Base-by-base conservation (phyloP, 2,888 invertebrate genomes). In the Orchesellides sinensis region DNA sequence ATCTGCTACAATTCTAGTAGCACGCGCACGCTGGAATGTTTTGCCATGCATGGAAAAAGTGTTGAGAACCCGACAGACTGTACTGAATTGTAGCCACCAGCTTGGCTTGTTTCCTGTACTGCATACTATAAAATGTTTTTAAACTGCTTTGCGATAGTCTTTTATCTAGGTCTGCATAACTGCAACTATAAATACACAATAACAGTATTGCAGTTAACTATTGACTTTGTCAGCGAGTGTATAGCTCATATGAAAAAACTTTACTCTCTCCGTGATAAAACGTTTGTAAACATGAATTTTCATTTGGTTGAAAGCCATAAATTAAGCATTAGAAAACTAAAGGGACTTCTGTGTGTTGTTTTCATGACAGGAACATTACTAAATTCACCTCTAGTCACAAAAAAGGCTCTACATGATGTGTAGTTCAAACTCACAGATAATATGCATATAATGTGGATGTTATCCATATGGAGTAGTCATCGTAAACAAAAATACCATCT, bases 241-340 rank as follows among this genome's bases (percentile, higher is more conserved):
- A 65, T 54, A 40, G 59, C 54, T 32, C 29, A 12, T 29, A 21
- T 29, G 19, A n/a, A 25, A 23, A 35, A 35, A 63, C 29, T 63
- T 63, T 63, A 32, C 63, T 35, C 4, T 63, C 32, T 63, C 32
- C 35, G 17, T 66, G 65, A 66, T 66, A 66, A 75, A 56, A 29
- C 73, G 19, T 73, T 52, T 29, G 63, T 75, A 66, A 66, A 66
- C 65, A 75, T 75, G 75, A 75, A 75, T 75, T 75, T 75, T 75
- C 66, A 75, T 75, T 75, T 65, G 54, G 75, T 75, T 75, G 75
- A 75, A 75, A 75, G 65, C 75, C 45, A 75, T 75, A 75, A 75
- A 75, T 75, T 56, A 56, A 47, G 29, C 56, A 66, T 75, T 54
- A 66, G 65, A 61, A 66, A 66, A 75, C 40, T 17, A 19, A 35